phyloP scores from a whole-genome alignment of 1,140 invertebrate species.

The Ostrea denselamellosa region DNA sequence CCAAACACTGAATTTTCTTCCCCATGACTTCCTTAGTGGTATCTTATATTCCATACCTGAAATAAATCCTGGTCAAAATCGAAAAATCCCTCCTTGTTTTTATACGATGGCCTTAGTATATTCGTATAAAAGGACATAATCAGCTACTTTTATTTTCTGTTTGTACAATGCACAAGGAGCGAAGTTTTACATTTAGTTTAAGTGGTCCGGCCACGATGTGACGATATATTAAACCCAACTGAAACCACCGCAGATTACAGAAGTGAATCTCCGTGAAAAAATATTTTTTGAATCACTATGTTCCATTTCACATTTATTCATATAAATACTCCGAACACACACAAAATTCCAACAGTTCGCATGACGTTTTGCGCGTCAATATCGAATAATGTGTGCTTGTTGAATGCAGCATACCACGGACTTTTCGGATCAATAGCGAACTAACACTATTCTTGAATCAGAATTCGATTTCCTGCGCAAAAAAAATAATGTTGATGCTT shows the following conservation, averaged over 20 bases:
- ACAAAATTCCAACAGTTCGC: slow-evolving; percentile 43
- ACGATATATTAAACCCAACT: not conserved
- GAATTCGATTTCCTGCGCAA: slow-evolving; percentile 39
- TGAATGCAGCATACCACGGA: slow-evolving; percentile 42
- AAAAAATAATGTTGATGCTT: slow-evolving; percentile 1
- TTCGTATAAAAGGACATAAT: slow-evolving; percentile 6
- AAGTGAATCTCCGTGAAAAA: not conserved
- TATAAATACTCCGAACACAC: slow-evolving; percentile 33
- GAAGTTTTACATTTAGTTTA: not conserved
- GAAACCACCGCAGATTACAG: not conserved
- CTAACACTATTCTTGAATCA: slow-evolving; percentile 34
- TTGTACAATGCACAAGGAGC: not conserved
- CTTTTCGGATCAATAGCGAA: slow-evolving; percentile 44
- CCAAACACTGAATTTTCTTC: slow-evolving; percentile 79
- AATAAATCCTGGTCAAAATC: slow-evolving; percentile 33
- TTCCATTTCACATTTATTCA: slow-evolving; percentile 18
- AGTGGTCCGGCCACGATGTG: not conserved
- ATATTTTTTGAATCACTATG: slow-evolving; percentile 13
- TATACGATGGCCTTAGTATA: not conserved
- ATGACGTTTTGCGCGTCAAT: slow-evolving; percentile 10
- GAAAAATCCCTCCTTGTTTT: slow-evolving; percentile 34
- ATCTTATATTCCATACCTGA: slow-evolving; percentile 47
- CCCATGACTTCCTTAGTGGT: slow-evolving; percentile 66
- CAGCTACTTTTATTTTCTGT: slow-evolving; percentile 20
- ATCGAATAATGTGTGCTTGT: slow-evolving; percentile 40